These are phyloP conservation scores for Anhinga anhinga DNA, from an alignment of 2,113 vertebrate species.

Conservation along the genomic window DNA sequence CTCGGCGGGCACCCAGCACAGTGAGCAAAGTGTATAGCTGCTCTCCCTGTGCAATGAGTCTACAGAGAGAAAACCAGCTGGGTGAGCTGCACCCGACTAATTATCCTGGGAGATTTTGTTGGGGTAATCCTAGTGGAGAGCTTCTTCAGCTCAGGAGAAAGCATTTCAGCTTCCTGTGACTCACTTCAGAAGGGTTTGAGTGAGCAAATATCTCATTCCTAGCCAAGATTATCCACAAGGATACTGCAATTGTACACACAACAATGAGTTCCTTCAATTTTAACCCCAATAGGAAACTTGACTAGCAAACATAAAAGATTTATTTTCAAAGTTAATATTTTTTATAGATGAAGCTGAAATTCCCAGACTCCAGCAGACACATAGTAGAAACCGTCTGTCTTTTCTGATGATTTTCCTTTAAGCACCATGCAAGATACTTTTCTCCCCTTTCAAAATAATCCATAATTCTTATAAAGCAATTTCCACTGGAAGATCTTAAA, in stretches of 20 bases:
- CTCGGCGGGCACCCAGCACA: background rate
- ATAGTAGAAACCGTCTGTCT: background rate
- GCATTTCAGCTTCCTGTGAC: background rate
- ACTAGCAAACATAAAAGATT: background rate
- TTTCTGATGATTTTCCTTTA: background rate
- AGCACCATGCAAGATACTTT: background rate
- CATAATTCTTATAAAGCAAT: background rate
- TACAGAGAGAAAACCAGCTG: background rate
- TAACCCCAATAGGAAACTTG: background rate
- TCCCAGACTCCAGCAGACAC: background rate
- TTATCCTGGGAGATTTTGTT: background rate
- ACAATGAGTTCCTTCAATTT: background rate
- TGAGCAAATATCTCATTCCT: background rate
- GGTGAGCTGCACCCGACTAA: background rate
- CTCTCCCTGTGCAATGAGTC: background rate
- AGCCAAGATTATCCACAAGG: background rate
- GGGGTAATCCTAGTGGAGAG: background rate
- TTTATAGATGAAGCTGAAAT: background rate
- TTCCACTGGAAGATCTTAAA: background rate
- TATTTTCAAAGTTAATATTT: background rate
- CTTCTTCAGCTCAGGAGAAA: background rate
- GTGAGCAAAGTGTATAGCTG: background rate
- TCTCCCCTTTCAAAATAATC: background rate
- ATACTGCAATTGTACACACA: no score
- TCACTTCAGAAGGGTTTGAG: background rate